Evolutionary conservation across 2,113 vertebrate genomes (phyloP).

Genomic region (Hylia prasina): DNA sequence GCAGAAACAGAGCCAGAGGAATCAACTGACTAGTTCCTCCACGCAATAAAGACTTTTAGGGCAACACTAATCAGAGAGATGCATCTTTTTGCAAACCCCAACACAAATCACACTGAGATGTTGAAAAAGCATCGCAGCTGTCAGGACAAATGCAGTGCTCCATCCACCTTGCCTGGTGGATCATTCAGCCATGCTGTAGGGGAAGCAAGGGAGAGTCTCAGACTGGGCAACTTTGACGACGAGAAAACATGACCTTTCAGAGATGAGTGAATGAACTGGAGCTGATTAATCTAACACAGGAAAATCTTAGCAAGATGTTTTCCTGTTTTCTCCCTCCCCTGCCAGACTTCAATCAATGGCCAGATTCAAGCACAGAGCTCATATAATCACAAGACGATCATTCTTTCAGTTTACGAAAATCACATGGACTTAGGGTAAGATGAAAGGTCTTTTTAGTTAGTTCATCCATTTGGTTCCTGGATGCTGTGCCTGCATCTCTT

Average conservation of each 20-base stretch:
- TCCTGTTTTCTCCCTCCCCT: constrained; percentile 16
- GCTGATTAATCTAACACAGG: constrained; percentile 25
- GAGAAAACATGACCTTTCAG: constrained; percentile 22
- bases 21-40: not conserved
- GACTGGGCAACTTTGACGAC: not conserved
- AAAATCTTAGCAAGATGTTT: constrained; percentile 49
- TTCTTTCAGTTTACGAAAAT: not conserved
- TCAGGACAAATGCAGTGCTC: not conserved
- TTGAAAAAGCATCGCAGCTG: not conserved
- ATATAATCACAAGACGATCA: constrained; percentile 5
- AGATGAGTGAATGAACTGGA: not conserved
- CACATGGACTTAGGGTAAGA: not conserved
- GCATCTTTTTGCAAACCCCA: not conserved
- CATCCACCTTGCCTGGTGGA: rapidly evolving
- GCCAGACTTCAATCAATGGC: constrained; percentile 40
- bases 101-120: not conserved
- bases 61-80: not conserved
- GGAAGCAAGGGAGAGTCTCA: not conserved
- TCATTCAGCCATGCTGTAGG: not conserved
- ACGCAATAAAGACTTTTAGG: not conserved
- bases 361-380: constrained; percentile 21
- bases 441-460: constrained; percentile 18
- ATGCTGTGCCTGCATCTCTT: not conserved
- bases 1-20: not conserved
- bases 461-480: not conserved